Evolutionary conservation across 2,888 invertebrate genomes (phyloP).

Genomic region (Erebia epiphron): DNA sequence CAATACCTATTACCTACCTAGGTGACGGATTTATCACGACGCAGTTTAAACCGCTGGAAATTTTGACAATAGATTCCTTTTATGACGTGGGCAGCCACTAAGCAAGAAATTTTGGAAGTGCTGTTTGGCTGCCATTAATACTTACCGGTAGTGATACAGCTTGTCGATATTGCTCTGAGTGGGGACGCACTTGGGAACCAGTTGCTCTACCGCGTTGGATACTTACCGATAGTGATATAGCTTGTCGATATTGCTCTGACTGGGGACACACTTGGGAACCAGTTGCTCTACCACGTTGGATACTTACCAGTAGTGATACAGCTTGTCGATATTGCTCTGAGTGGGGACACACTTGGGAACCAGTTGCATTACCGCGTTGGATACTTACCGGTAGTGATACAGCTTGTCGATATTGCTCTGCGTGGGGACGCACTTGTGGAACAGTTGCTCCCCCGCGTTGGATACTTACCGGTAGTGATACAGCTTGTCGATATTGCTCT

Average conservation of each 20-base stretch:
- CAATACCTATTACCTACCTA: too few species aligned
- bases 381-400: slow-evolving; percentile 90
- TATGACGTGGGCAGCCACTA: too few species aligned
- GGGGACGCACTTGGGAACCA: slow-evolving; percentile 87
- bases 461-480: slow-evolving; percentile 90
- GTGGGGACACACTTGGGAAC: slow-evolving; percentile 88
- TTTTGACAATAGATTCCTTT: too few species aligned
- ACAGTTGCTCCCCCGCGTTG: slow-evolving; percentile 88
- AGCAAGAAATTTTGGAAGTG: too few species aligned
- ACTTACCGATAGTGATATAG: slow-evolving; percentile 93
- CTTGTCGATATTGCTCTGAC: slow-evolving; percentile 91
- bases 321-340: slow-evolving; percentile 91
- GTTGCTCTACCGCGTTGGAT: slow-evolving; percentile 91
- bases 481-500: slow-evolving; percentile 92
- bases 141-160: slow-evolving; percentile 92
- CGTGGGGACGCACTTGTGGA: slow-evolving; percentile 87
- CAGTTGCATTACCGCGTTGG: slow-evolving; percentile 89
- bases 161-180: slow-evolving; percentile 91
- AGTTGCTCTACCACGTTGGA: slow-evolving; percentile 94
- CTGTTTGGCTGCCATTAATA: neutral
- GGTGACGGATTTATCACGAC: too few species aligned
- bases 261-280: slow-evolving; percentile 87
- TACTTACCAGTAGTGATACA: slow-evolving; percentile 92
- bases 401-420: slow-evolving; percentile 93
- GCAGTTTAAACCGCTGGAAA: too few species aligned